These are phyloP conservation scores for Disparrhopalites patrizii DNA, from an alignment of 2,888 invertebrate genomes.

Conservation along the genomic window DNA sequence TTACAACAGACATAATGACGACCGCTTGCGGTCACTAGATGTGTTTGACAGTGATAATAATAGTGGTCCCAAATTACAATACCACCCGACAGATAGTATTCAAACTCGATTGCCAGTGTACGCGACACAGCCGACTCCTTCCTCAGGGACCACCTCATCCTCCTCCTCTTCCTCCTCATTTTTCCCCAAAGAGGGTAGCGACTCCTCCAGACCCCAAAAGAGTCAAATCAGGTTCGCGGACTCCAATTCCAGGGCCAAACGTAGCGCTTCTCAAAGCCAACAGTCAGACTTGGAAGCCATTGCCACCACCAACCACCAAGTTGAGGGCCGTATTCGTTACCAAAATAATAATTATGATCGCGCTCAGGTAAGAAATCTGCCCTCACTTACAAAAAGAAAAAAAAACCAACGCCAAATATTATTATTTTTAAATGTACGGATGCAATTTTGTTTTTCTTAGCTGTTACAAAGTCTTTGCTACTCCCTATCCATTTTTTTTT, in stretches of 20 bases:
- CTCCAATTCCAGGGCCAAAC: slow-evolving; percentile 3
- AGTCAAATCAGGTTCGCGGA: slow-evolving; percentile 26
- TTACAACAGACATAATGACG: slow-evolving; percentile 2
- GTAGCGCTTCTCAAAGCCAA: neutral
- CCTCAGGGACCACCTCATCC: slow-evolving; percentile 22
- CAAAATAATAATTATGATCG: slow-evolving; percentile 21
- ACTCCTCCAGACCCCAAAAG: neutral
- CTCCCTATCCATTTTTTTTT: no score
- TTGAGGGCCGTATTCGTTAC: slow-evolving; percentile 26
- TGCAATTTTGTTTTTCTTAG: no score
- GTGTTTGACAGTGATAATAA: neutral
- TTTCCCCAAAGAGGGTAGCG: slow-evolving; percentile 33
- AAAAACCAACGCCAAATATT: no score
- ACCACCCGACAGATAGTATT: slow-evolving; percentile 10
- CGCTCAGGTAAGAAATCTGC: slow-evolving; percentile 22
- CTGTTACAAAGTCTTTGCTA: no score
- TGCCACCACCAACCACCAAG: slow-evolving; percentile 10
- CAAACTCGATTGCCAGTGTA: slow-evolving; percentile 39
- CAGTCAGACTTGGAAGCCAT: neutral
- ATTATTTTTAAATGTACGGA: no score
- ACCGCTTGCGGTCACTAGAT: neutral
- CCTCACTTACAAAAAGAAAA: neutral
- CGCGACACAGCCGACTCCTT: slow-evolving; percentile 29
- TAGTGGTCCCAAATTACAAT: neutral
- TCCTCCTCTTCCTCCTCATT: slow-evolving; percentile 26